These are phyloP conservation scores for Neodiprion lecontei DNA, from an alignment of 1,140 invertebrate species.

Conservation along the genomic window DNA sequence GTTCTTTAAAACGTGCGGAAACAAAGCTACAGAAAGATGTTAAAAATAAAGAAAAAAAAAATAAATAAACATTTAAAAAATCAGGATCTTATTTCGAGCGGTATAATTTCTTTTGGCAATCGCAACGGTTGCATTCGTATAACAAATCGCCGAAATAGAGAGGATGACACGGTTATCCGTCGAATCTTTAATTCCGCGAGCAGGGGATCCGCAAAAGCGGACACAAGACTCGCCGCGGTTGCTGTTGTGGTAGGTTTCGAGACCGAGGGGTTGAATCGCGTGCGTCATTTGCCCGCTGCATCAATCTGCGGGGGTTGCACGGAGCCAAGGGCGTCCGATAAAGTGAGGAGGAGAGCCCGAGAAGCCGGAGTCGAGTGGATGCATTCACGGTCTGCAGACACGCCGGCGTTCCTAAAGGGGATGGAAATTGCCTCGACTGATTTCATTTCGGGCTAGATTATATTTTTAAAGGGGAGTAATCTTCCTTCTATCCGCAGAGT, in stretches of 20 bases:
- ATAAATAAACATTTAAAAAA: no score
- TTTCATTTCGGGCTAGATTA: constrained; percentile 61
- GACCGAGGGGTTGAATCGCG: constrained; percentile 23
- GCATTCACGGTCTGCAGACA: constrained; percentile 15
- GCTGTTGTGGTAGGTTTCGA: not conserved
- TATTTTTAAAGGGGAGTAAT: constrained; percentile 52
- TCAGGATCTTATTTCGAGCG: no score
- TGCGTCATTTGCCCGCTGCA: constrained; percentile 59
- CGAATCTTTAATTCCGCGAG: constrained; percentile 59
- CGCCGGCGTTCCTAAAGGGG: constrained; percentile 31
- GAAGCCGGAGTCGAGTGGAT: constrained; percentile 25
- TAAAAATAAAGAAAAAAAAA: no score
- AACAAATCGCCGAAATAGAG: constrained; percentile 34
- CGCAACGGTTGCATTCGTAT: constrained; percentile 11
- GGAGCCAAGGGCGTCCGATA: no score
- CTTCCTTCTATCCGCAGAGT: not conserved
- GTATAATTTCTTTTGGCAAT: constrained; percentile 20
- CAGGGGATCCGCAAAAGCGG: not conserved
- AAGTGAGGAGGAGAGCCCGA: no score
- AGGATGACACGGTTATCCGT: constrained; percentile 59
- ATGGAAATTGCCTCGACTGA: constrained; percentile 60
- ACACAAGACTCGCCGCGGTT: not conserved
- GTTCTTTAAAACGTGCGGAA: no score
- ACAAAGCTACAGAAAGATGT: no score
- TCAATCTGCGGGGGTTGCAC: constrained; percentile 24